Evolutionary conservation across 1,140 invertebrate genomes (phyloP), one percentile per base, ranked within the genome.

Genomic region (Pseudomyrmex pallidus): DNA sequence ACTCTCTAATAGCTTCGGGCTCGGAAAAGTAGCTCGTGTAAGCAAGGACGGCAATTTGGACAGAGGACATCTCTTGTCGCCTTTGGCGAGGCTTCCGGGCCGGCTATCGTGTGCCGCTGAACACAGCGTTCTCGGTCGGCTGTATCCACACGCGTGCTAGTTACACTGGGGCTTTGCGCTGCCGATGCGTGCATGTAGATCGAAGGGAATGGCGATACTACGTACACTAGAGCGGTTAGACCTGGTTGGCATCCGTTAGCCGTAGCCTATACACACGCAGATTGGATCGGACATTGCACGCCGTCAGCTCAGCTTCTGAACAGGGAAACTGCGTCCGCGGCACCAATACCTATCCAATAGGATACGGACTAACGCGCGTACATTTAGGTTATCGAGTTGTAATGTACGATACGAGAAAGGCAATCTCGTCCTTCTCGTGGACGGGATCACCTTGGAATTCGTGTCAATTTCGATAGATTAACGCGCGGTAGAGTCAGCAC

Each of bases 261-360:
- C 68, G 83, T 82, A 57, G 80, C 86, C 80, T 64, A 87, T 90
- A 86, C 89, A 78, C 83, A 80, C 84, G 74, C 89, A 87, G 90
- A 91, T 91, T 91, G 90, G 88, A 85, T 83, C 83, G 90, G 87
- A 90, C 88, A 90, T 89, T 90, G 88, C 89, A 84, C 89, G 83
- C 70, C 86, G 89, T 89, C 90, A 88, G 88, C 90, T 91, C 88
- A 90, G 88, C 89, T 89, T 89, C 90, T 85, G 88, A 87, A 91
- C 90, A 86, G 86, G 83, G 87, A 85, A 85, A 90, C 88, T 87
- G 74, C 90, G 87, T 89, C 63, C 67, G 73, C 63, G 67, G 64
- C 44, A 44, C 67, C 50, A 78, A 67, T 66, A 80, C 22, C 67
- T 74, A 72, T 82, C 78, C 85, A 87, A 91, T 86, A 85, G 90